Evolutionary conservation across 2,113 vertebrate species (phyloP), one percentile per base, ranked within the genome.

Genomic region (Sebastes fasciatus): DNA sequence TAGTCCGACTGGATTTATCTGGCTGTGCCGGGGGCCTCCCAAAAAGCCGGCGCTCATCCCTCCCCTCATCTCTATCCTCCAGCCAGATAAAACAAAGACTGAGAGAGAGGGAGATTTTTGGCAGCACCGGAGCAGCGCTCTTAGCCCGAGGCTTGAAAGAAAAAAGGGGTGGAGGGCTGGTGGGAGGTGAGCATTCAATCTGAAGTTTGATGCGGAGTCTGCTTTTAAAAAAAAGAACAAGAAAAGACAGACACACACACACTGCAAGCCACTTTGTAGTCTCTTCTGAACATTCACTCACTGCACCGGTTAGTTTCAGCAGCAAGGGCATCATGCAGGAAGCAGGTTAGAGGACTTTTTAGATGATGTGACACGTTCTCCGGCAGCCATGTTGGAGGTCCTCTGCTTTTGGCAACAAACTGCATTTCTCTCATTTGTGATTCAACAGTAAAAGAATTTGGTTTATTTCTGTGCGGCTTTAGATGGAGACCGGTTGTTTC

Each of bases 241-340:
- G 54, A 10, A 69, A 58, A 84, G 34, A 67, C 79, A 78, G 52
- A 49, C 23, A 61, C 13, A 66, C 58, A 60, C 26, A 69, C 64
- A 77, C 69, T 77, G 81, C 79, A 78, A 86, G 19, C 52, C 42
- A 85, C 45, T 67, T n/a, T 23, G 34, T 34, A 34, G 34, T 84
- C 46, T 86, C 48, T 49, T 60, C 48, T n/a, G 60, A 82, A 75
- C 74, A 85, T 40, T 9, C 55, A 68, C 42, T 77, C 65, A 6
- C 14, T 14, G 40, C 19, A 63, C 8, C 0, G 12, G 61, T 82
- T 77, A 70, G 74, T 75, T n/a, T 82, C 9, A 79, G 64, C 81
- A 79, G 66, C 54, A 21, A 34, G 62, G 70, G 75, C 51, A 46
- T 78, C 89, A 91, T 90, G 90, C 85, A 86, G 62, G 42, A 68